phyloP scores from a whole-genome alignment of 2,888 invertebrate species.

The Diaperis boleti region DNA sequence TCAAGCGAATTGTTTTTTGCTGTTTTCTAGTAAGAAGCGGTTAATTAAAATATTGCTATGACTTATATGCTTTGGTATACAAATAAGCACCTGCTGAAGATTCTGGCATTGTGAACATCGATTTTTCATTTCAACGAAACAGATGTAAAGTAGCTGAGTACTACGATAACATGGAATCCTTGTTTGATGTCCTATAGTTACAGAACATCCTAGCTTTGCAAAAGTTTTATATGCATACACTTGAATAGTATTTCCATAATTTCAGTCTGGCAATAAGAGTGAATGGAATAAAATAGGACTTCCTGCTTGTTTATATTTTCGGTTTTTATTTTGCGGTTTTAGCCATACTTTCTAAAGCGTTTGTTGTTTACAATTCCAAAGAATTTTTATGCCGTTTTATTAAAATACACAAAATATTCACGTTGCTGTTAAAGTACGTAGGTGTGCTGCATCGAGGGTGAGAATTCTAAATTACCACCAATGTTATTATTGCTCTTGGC shows the following conservation, averaged over 20 bases:
- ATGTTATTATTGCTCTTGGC: conserved; percentile 13
- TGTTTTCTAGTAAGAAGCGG: not conserved
- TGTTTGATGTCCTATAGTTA: conserved; percentile 31
- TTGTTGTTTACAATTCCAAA: not conserved
- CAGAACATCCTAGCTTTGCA: conserved; percentile 28
- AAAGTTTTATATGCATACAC: conserved; percentile 29
- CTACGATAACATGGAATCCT: conserved; percentile 28
- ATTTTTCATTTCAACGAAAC: conserved; percentile 26
- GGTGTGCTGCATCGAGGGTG: conserved; percentile 1
- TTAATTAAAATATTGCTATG: conserved; percentile 12
- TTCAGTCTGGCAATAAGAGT: conserved; percentile 16
- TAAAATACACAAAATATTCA: conserved; percentile 7
- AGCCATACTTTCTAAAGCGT: conserved; percentile 13
- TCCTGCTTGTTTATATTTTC: conserved; percentile 30
- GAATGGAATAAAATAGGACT: conserved; percentile 33
- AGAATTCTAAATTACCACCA: conserved; percentile 19
- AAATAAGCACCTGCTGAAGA: conserved; percentile 17
- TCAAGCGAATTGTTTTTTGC: too few species aligned
- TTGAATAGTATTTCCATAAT: conserved; percentile 34
- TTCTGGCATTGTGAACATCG: conserved; percentile 12
- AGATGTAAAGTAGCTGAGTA: conserved; percentile 28
- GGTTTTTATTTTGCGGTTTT: conserved; percentile 21
- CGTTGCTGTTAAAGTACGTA: not conserved
- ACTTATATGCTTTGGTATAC: not conserved
- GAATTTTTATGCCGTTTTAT: not conserved